These are phyloP conservation scores for Phainopepla nitens DNA, from an alignment of 2,113 vertebrate species.

Conservation along the genomic window DNA sequence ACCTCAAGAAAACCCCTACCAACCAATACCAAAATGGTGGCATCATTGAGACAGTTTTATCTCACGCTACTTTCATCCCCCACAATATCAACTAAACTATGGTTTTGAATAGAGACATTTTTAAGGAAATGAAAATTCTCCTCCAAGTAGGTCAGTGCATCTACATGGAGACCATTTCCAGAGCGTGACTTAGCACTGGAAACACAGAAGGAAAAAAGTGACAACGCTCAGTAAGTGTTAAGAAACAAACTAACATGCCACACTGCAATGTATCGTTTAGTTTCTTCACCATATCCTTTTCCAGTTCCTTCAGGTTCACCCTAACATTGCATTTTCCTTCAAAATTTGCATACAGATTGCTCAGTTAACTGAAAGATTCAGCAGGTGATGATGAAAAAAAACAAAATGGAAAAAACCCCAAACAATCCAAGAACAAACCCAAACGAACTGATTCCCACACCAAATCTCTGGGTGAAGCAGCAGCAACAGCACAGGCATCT, in stretches of 20 bases:
- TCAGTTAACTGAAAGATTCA: neutral
- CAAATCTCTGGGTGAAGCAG: neutral
- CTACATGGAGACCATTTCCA: neutral
- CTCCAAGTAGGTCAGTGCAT: neutral
- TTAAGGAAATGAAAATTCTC: neutral
- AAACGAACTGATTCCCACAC: neutral
- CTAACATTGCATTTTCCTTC: neutral
- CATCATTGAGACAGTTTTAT: neutral
- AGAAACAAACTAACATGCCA: neutral
- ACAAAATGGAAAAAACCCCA: neutral
- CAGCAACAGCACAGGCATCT: neutral
- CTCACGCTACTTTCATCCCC: neutral
- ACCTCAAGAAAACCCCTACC: fast-evolving
- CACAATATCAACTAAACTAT: neutral
- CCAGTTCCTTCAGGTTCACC: neutral
- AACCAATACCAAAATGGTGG: neutral
- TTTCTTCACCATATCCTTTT: neutral
- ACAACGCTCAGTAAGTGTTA: neutral
- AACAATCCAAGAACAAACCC: neutral
- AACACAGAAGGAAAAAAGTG: neutral
- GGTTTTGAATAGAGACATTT: neutral
- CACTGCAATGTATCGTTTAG: neutral
- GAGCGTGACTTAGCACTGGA: neutral
- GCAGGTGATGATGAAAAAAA: neutral
- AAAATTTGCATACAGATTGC: neutral